Base-by-base conservation (phyloP, 1,140 invertebrate species). In the Mya arenaria region DNA sequence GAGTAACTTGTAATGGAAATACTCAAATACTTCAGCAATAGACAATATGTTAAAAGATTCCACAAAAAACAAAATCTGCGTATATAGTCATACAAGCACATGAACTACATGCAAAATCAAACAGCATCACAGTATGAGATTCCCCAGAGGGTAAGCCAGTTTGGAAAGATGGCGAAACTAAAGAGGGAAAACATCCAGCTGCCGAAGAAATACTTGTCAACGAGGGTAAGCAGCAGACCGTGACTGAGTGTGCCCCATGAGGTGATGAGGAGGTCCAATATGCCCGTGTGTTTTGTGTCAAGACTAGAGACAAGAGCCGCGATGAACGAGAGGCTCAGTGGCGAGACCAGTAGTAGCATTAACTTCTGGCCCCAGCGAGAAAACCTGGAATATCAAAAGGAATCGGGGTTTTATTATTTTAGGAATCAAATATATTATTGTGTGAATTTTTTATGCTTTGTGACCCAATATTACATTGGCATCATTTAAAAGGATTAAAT, bases 151-250 rank as follows among this genome's bases (percentile, higher is more conserved):
- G 95, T 84, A 6, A 94, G 87, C 95, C 95, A 96, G 71, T 94
- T 93, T 17, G 95, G 95, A 69, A 95, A 89, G 65, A 95, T 90
- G 36, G 94, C 90, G 23, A 94, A 90, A 78, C 93, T 92, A n/a
- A 93, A 92, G 17, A 95, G 91, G 74, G 93, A 92, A 86, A 94
- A 95, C 28, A 95, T 92, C 95, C 95, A 96, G 89, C 95, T 95
- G 15, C 94, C 95, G 86, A 96, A 96, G 48, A 96, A 93, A 94
- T 97, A 95, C 34, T 95, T 95, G 92, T 98, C 97, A 2, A 97
- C 95, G 44, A 98, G 94, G 58, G 95, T 95, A 87, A 96, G 96
- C 86, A 97, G 95, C 17, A 97, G 93, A 13, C 96, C 95, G 89
- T 96, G 95, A 91, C 97, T 90, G 34, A 89, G 65, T 19, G 55